Base-by-base conservation (phyloP, 2,888 invertebrate species). In the Pristionchus japonicus region DNA sequence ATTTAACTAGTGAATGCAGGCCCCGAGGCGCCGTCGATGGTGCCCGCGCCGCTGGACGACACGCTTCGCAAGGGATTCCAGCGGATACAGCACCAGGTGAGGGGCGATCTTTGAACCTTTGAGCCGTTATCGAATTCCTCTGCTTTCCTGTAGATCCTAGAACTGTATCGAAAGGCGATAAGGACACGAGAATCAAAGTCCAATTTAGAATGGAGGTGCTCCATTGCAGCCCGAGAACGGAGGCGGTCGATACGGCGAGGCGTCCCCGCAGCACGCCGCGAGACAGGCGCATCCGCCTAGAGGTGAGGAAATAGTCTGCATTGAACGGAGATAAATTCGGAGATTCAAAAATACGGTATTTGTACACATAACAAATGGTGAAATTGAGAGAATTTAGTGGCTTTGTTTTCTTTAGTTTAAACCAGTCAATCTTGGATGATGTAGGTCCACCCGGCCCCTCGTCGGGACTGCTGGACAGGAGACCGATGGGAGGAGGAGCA, bases 41-140 rank as follows among this genome's bases (percentile, higher is more conserved):
- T 98, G 91, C 97, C 97, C 95, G 96, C 97, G 87, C 96, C 96
- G 89, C 97, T 97, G 89, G 98, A 98, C 88, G 98, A 98, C 95
- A 99, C 99, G 20, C 96, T 99, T 90, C 96, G 98, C 77, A 96
- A 98, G 89, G 99, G 99, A 96, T 99, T 99, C 96, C 98, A 98
- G 95, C 97, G 98, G 95, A 97, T 99, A 92, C 99, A 99, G 95
- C 97, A 95, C 27, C 52, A 23, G 49, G 52, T 49, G 23, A 9
- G 83, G n/a, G n/a, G n/a, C 1, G 77, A 43, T 74, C 74, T 37
- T 74, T 40, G 57, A 23, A 57, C 37, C 77, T 37, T 67, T 7
- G 57, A 23, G 57, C 3, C 23, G 7, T 4, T 57, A n/a, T n/a
- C n/a, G n/a, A n/a, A n/a, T n/a, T 47, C 47, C 9, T 47, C 13